Conservation (phyloP, 2,888 invertebrate species). For the Lasioglossum morio region DNA sequence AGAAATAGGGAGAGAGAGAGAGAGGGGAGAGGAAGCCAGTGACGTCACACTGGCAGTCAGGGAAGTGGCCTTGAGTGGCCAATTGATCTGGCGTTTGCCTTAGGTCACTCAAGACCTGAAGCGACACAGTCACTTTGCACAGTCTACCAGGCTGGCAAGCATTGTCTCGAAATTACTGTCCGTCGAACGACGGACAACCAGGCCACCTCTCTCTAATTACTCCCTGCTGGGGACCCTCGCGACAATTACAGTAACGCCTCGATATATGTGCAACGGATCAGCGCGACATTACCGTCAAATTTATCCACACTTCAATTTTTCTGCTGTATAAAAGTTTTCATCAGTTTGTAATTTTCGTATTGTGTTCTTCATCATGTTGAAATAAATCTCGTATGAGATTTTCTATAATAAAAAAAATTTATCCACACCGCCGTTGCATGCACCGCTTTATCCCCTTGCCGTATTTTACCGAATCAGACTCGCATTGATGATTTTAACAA, state of each 20-base stretch:
- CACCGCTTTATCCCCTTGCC: background rate
- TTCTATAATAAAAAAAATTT: too few species aligned
- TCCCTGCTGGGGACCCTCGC: background rate
- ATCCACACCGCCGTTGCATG: background rate
- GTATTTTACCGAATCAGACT: too few species aligned
- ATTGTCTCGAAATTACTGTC: slow-evolving; percentile 1
- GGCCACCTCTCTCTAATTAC: background rate
- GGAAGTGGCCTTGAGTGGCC: slow-evolving; percentile 19
- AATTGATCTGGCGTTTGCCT: slow-evolving; percentile 15
- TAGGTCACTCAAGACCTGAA: background rate
- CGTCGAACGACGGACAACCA: background rate
- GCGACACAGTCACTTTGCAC: slow-evolving; percentile 8
- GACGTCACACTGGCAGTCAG: slow-evolving; percentile 15
- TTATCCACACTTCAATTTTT: too few species aligned
- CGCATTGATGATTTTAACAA: too few species aligned
- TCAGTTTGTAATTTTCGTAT: too few species aligned
- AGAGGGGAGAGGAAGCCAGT: background rate
- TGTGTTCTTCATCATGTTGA: too few species aligned
- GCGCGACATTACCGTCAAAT: background rate
- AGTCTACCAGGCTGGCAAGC: background rate
- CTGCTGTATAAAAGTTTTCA: too few species aligned
- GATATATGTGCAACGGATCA: background rate
- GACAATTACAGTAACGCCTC: background rate
- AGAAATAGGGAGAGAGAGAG: background rate
- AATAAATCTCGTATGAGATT: too few species aligned